Evolutionary conservation across 2,888 invertebrate species (phyloP), one percentile per base, ranked within the genome.

Genomic region (Nephrotoma appendiculata): DNA sequence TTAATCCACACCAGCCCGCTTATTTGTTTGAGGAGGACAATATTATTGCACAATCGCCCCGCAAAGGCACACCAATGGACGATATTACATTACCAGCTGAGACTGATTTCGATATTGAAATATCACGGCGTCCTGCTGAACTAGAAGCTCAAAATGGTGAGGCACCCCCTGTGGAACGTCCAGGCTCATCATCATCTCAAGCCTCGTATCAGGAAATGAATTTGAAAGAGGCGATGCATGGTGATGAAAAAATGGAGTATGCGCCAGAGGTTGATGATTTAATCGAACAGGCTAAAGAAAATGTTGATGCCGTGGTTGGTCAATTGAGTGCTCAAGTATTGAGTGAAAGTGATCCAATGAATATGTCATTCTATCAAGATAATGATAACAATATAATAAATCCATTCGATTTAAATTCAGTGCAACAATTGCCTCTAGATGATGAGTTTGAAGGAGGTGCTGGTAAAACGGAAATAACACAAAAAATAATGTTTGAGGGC

Each of bases 31-130:
- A 87, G 6, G 31, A 86, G 4, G 91, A 91, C 88, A 90, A 90
- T 86, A 91, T 95, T 84, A 92, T 95, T 57, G 93, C 95, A 0
- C 94, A 96, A 89, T 96, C 96, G 12, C 96, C 96, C 0, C 93
- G 95, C 88, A 95, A 95, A 90, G 94, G 94, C 0, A 90, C 89
- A 31, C 89, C 90, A 86, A 91, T 92, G 91, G 91, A 91, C 86
- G 88, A 89, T 3, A 90, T 91, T 87, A 88, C 90, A 9, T 86
- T 91, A 85, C 92, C 91, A 11, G 89, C 89, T 48, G 90, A 90
- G 87, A 88, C 88, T 45, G 91, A 91, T 87, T 92, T 92, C 84
- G 90, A 90, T 41, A 86, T 88, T 42, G 92, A 91, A 87, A 91
- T 90, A 11, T 89, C 89, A n/a, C 88, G 89, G 87, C 90, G 92